Evolutionary conservation across 2,888 invertebrate genomes (phyloP).

Genomic region (Drosophila quinaria): DNA sequence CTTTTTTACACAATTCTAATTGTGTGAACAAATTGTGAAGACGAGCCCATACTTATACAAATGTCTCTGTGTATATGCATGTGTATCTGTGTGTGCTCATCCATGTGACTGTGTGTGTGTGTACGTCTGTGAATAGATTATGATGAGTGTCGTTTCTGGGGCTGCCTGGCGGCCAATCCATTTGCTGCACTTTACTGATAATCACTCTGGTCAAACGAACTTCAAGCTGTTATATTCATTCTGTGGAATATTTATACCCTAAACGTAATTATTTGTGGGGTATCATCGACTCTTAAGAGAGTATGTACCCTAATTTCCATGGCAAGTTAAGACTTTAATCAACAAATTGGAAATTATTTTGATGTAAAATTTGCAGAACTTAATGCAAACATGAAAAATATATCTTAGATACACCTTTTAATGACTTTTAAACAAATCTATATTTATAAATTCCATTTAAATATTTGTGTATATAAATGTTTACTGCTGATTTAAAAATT

Average conservation of each 20-base stretch:
- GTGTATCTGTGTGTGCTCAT: neutral
- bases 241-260: neutral
- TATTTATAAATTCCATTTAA: too few relatives aligned
- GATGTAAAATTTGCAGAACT: neutral
- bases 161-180: conserved; percentile 51
- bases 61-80: neutral
- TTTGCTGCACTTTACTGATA: conserved; percentile 73
- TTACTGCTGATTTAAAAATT: too few relatives aligned
- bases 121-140: conserved; percentile 19
- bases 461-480: too few relatives aligned
- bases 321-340: too few relatives aligned
- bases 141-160: conserved; percentile 54
- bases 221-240: conserved; percentile 37
- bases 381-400: neutral
- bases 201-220: conserved; percentile 55
- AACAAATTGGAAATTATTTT: neutral
- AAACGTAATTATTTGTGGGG: neutral
- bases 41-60: neutral
- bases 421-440: too few relatives aligned
- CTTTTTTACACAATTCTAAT: conserved; percentile 44
- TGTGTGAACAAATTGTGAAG: conserved; percentile 65
- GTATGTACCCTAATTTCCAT: neutral
- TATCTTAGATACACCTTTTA: too few relatives aligned
- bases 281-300: neutral
- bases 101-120: neutral